Base-by-base conservation (phyloP, 2,113 vertebrate genomes). In the Galemys pyrenaicus region DNA sequence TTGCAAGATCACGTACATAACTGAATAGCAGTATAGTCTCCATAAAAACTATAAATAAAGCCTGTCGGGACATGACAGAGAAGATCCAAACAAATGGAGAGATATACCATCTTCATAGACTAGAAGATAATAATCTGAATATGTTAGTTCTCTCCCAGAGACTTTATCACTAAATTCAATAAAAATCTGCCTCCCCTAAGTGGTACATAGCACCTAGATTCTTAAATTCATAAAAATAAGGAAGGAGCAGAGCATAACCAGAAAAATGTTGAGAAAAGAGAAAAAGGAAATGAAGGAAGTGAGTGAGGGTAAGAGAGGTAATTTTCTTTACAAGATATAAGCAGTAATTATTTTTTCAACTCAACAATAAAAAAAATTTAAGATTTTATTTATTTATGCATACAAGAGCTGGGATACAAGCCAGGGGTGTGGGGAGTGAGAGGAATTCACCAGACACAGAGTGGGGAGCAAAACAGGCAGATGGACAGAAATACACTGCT, bases 31-130 rank as follows among this genome's bases (percentile, higher is more conserved):
- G 19, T 28, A 20, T 71, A 41, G 70, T 91, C 60, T 77, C 89
- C 67, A 41, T 41, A 11, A 80, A 8, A 46, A 32, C 4, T 75
- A 0, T 2, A 64, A 17, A 24, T 83, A 73, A 75, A 65, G 9
- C 16, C 37, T 70, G 49, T 54, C 28, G 56, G 7, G 92, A 84
- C 4, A 54, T 3, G 4, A 85, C 32, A 58, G 58, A 73, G 68
- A 75, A 58, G n/a, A 62, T 62, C 9, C 49, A 41, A 81, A 70
- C 32, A 60, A 84, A 85, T 44, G 26, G 35, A 87, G 5, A 85
- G 60, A 20, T 73, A 92, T 79, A 89, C 87, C 30, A 85, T 67
- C 67, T 94, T 93, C 92, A 91, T 85, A 75, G 82, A 86, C 39
- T 10, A 64, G 15, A 71, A 92, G 75, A 68, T 37, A 79, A 41